Base-by-base conservation (phyloP, 2,888 invertebrate species). In the Timema podura region DNA sequence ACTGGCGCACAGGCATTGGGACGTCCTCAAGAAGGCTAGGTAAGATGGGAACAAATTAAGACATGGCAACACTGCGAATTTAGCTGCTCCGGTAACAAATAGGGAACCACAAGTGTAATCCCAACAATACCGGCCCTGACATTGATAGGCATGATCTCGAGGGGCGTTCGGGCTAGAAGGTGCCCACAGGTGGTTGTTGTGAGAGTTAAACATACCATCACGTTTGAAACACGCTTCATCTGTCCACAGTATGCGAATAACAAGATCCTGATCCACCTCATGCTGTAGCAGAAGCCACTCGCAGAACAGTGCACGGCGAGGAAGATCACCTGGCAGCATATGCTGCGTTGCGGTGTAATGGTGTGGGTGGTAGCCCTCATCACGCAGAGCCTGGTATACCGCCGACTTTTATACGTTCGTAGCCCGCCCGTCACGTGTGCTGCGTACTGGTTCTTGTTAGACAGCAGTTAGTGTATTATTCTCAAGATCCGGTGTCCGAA, bases 301-400 rank as follows among this genome's bases (percentile, higher is more conserved):
- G 57, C 57, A 57, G 57, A 57, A n/a, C 0, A 11, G 57, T n/a
- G n/a, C n/a, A n/a, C 57, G 30, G 5, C n/a, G 7, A 30, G 5
- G 15, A 8, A 57, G 5, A 1, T 57, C 57, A 57, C 6, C 57
- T 57, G 9, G 13, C 13, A 11, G 57, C 15, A 57, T 13, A 57
- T 57, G 57, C 57, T 57, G 57, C 51, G 13, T 54, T 54, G 54
- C 2, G 54, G 54, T 6, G 9, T 57, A 57, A n/a, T 57, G 57
- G 57, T 57, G n/a, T 57, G 57, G 10, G n/a, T 57, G 57, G 57
- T 57, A 57, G 54, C 54, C 6, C n/a, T 11, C 54, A 57, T 57
- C 57, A 11, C 13, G n/a, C n/a, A 57, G 15, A 57, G 9, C 57
- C 57, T 6, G 57, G 57, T 57, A n/a, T 57, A 57, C 57, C 15